Base-by-base conservation (phyloP, 2,888 invertebrate species). In the Parnassius mnemosyne region DNA sequence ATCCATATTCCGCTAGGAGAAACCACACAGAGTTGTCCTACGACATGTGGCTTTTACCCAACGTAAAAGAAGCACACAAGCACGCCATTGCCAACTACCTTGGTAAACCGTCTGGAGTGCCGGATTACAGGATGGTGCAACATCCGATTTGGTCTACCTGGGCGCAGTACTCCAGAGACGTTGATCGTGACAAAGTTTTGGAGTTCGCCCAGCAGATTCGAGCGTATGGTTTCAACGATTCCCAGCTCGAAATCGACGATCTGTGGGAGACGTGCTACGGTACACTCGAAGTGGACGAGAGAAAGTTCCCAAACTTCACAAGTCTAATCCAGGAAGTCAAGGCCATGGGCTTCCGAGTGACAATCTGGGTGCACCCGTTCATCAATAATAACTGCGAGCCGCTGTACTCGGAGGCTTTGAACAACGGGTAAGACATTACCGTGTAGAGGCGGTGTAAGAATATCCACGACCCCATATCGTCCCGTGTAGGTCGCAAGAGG, bases 81-180 rank as follows among this genome's bases (percentile, higher is more conserved):
- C 90, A 93, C 68, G 94, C 95, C 0, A 85, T 95, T 0, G 80
- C 87, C 0, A 92, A 91, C 54, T 93, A 94, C 71, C 83, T 96
- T 56, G 93, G 93, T 0, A 93, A 93, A 71, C 95, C 96, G 0
- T 83, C 83, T 9, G 93, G 84, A 49, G 77, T 93, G 46, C 96
- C 96, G 0, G 94, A 95, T 70, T 87, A 84, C 57, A 82, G 92
- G 13, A 95, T 97, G 94, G 93, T 97, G 1, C 83, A 91, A 59
- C 89, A 96, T 74, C 97, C 98, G 0, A 94, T 97, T 64, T 98
- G 97, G 97, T 97, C 97, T 0, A 97, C 97, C 0, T 96, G 97
- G 96, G 96, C 96, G 0, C 93, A 94, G 71, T 96, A 94, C 77
- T 91, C 93, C n/a, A 81, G 84, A 53, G 78, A 90, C 12, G 94